Base-by-base conservation (phyloP, 2,113 vertebrate genomes). In the Semnornis frantzii region DNA sequence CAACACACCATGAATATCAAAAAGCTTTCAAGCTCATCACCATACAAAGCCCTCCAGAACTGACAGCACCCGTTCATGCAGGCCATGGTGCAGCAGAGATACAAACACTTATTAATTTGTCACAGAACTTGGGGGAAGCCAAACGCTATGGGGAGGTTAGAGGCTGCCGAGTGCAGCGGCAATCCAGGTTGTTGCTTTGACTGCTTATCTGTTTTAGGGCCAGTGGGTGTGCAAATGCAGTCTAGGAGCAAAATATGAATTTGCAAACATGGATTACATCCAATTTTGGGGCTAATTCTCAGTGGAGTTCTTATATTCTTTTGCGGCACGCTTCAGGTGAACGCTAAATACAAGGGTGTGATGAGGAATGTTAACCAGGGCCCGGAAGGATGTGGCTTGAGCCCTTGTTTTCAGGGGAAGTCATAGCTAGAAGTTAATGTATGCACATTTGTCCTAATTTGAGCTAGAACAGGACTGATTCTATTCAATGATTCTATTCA, bases 191-290 rank as follows among this genome's bases (percentile, higher is more conserved):
- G 90, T 81, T 86, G 90, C 70, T 68, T 93, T 69, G 77, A n/a
- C 15, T 68, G 92, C 83, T 94, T 87, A 90, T 82, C 93, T 54
- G 18, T 59, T 59, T 37, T 68, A 89, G 92, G 92, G 80, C 92
- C 37, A 72, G 89, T 2, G 59, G 74, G 77, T 73, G 55, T 66
- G 77, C 57, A 52, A 94, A 85, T 19, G 73, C 74, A 77, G 66
- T 11, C 68, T n/a, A 24, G 80, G 82, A 89, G 96, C 94, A 82
- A 88, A 95, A 93, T 20, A 50, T 21, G 87, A 85, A 64, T 95
- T 80, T 96, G 90, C 92, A 95, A 96, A 95, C 77, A 60, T 37
- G 80, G 87, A 79, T 93, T 79, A 81, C 42, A 33, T 82, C 75
- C 93, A 87, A 31, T 68, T 87, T 76, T 24, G 44, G 33, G 39